Evolutionary conservation across 2,113 vertebrate genomes (phyloP).

Genomic region (Pseudolaguvia tuberculata): DNA sequence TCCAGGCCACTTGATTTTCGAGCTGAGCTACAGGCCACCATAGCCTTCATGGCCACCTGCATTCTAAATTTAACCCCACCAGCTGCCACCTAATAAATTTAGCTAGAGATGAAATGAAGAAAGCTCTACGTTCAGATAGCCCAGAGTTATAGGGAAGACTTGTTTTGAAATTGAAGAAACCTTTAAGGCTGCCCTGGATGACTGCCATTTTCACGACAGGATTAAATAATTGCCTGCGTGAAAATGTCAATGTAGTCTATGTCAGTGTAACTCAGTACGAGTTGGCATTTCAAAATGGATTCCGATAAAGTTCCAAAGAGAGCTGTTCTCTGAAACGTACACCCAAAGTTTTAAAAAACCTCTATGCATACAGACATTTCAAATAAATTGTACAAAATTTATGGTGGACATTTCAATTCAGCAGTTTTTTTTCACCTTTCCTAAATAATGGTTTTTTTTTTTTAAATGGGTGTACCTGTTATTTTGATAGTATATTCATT

Average conservation of each 20-base stretch:
- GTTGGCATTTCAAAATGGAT: conserved; percentile 25
- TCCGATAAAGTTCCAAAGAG: conserved; percentile 5
- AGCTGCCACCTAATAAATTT: conserved; percentile 55
- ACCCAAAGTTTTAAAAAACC: not conserved
- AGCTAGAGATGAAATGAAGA: conserved; percentile 42
- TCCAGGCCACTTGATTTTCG: conserved; percentile 38
- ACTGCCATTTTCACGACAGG: conserved; percentile 19
- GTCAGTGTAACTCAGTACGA: conserved; percentile 29
- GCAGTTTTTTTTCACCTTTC: not conserved
- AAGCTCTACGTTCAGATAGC: conserved; percentile 32
- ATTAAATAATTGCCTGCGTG: conserved; percentile 33
- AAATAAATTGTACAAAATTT: not conserved
- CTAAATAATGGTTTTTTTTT: not conserved
- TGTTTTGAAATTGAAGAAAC: conserved; percentile 48
- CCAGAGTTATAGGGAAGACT: conserved; percentile 18
- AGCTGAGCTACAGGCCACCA: conserved; percentile 37
- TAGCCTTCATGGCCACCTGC: conserved; percentile 51
- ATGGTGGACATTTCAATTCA: not conserved
- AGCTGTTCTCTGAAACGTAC: not conserved
- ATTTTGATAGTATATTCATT: too few species aligned
- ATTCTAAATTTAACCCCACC: conserved; percentile 52
- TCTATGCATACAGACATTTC: conserved; percentile 7
- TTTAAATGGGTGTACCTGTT: too few species aligned
- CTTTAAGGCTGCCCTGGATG: conserved; percentile 3
- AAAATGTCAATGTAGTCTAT: conserved; percentile 18